These are phyloP conservation scores for Uria lomvia DNA, from an alignment of 2,113 vertebrate species.

Conservation along the genomic window DNA sequence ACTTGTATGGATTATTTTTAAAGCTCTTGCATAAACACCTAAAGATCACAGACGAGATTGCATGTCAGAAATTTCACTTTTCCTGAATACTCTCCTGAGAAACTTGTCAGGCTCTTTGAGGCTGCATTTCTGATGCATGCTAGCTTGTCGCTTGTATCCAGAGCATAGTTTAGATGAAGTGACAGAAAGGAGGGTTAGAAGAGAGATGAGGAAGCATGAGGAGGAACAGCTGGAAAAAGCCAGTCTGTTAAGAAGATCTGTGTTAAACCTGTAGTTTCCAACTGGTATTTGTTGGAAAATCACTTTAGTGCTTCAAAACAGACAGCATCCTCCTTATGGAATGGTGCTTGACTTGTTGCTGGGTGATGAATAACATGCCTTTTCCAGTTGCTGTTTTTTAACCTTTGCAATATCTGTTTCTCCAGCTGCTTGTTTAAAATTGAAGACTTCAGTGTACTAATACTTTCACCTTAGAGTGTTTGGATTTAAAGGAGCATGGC, in stretches of 20 bases:
- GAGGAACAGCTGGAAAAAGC: slow-evolving; percentile 14
- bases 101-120: background rate
- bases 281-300: background rate
- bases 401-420: background rate
- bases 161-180: background rate
- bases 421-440: background rate
- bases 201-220: background rate
- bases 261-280: background rate
- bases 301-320: background rate
- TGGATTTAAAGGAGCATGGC: background rate
- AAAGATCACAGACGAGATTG: background rate
- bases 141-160: background rate
- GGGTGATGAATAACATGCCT: background rate
- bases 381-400: background rate
- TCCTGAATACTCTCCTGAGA: background rate
- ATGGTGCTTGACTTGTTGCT: background rate
- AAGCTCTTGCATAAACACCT: background rate
- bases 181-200: background rate
- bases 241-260: background rate
- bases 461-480: background rate
- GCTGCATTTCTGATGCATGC: background rate
- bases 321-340: background rate
- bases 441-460: background rate
- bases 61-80: background rate
- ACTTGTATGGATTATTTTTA: background rate